Evolutionary conservation across 2,113 vertebrate species (phyloP).

Genomic region (Chaetodon trifascialis): DNA sequence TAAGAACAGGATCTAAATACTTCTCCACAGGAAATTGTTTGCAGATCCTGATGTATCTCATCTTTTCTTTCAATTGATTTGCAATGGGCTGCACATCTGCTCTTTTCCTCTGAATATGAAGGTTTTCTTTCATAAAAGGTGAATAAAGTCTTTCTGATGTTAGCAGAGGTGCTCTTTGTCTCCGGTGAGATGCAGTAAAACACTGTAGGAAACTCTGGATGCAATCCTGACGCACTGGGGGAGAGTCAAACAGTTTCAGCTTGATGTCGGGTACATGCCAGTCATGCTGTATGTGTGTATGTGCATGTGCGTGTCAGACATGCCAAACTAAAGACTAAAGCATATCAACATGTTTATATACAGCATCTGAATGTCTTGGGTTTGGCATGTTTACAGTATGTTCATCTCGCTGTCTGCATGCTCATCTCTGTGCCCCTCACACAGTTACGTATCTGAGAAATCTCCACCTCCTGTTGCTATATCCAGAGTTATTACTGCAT

Average conservation of each 20-base stretch:
- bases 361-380: constrained; percentile 10
- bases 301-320: constrained; percentile 19
- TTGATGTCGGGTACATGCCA: background rate
- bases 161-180: background rate
- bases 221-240: too few species aligned
- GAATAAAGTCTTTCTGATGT: background rate
- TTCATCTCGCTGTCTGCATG: background rate
- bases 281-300: constrained; percentile 20
- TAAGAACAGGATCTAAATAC: background rate
- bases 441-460: background rate
- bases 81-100: background rate
- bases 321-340: constrained; percentile 29
- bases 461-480: background rate
- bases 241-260: background rate
- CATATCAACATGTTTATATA: constrained; percentile 26
- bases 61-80: background rate
- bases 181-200: background rate
- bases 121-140: background rate
- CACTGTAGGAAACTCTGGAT: background rate
- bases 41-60: background rate
- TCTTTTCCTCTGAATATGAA: background rate
- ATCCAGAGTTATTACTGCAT: background rate
- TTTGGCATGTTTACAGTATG: constrained; percentile 34
- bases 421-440: background rate
- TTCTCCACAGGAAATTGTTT: background rate